Percentiles rank a stretch among this genome's conserved stretches.
phyloP scores from a whole-genome alignment of 2,113 vertebrate species.

The Cebidichthys violaceus region DNA sequence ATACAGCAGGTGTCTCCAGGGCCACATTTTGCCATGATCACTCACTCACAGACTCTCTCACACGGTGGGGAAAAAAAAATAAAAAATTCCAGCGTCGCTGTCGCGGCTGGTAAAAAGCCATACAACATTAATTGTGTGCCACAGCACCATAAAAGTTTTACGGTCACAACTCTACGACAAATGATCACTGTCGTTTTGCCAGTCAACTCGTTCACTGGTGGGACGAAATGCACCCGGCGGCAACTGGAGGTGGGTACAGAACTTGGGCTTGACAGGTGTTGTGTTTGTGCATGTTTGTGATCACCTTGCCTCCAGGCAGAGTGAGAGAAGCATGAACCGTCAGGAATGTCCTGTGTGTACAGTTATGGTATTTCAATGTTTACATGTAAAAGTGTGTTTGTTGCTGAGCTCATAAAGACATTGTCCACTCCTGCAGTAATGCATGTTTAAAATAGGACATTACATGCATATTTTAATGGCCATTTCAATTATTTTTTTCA shows the following conservation, averaged over 20 bases:
- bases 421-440: neutral
- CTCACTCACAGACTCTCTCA: neutral
- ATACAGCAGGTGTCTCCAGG: neutral
- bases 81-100: neutral
- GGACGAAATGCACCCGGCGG: neutral
- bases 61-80: neutral
- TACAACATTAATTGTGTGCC: neutral
- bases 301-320: neutral
- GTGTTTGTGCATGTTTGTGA: constrained; percentile 10
- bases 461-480: neutral
- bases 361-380: constrained; percentile 6
- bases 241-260: neutral
- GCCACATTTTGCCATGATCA: neutral
- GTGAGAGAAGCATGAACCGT: constrained; percentile 19
- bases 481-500: neutral
- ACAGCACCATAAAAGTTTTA: neutral
- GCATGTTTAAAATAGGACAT: neutral
- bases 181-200: constrained; percentile 2
- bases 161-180: neutral
- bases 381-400: neutral
- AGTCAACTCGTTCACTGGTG: neutral
- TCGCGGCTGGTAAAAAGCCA: neutral
- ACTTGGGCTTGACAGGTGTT: neutral
- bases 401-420: neutral
- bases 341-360: constrained; percentile 13